A percentile compares a stretch with the other conserved stretches of the same genome.
Evolutionary conservation across 2,113 vertebrate species (phyloP).

Genomic region (Himantopus leucocephalus): DNA sequence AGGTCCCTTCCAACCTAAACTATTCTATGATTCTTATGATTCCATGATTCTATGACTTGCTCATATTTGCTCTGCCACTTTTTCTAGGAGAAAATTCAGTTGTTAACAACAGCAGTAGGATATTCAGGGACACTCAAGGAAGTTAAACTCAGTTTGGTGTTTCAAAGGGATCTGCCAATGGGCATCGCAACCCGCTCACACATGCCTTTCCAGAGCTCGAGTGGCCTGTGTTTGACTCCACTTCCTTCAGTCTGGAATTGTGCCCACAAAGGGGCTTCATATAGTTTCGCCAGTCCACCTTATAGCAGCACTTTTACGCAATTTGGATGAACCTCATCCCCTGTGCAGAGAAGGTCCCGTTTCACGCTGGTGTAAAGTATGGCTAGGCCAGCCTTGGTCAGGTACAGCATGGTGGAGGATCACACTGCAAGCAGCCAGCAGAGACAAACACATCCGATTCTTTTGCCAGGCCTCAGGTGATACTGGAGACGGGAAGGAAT

Average conservation of each 20-base stretch:
- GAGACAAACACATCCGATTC: not conserved
- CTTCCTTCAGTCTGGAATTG: not conserved
- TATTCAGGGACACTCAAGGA: not conserved
- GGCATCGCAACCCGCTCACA: not conserved
- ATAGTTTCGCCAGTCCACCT: not conserved
- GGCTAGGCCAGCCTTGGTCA: not conserved
- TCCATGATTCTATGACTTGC: too few relatives aligned
- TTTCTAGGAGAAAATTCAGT: not conserved
- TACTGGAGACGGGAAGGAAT: rapidly evolving
- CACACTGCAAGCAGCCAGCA: not conserved
- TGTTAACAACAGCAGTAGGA: not conserved
- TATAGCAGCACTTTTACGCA: not conserved
- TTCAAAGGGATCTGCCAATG: not conserved
- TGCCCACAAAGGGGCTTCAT: not conserved
- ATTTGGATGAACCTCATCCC: not conserved
- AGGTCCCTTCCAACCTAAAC: too few relatives aligned
- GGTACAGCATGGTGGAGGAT: not conserved
- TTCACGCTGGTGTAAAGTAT: rapidly evolving
- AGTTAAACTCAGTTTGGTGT: not conserved
- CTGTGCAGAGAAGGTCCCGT: not conserved
- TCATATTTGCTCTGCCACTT: not conserved
- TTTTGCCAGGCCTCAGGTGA: not conserved
- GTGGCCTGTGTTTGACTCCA: not conserved
- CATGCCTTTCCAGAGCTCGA: not conserved
- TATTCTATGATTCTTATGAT: too few relatives aligned